Base-by-base conservation (phyloP, 2,797 vertebrate genomes). In the Chloroceryle amazona region DNA sequence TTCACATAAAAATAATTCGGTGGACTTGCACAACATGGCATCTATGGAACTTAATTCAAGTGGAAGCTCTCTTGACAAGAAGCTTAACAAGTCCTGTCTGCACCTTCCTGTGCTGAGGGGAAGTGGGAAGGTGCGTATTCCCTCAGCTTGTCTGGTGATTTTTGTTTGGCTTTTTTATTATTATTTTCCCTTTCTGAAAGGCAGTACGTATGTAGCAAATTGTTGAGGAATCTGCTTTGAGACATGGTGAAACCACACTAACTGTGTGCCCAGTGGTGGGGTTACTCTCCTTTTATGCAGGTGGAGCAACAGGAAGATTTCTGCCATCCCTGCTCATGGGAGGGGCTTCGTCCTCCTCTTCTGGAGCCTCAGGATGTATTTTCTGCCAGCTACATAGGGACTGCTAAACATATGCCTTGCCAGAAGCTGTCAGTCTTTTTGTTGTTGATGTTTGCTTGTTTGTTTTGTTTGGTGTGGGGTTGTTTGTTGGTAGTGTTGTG, bases 1-100 rank as follows among this genome's bases (percentile, higher is more conserved):
- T 94, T 96, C 62, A 90, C 90, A 62, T 89, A 76, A 92, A 93
- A 74, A 80, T 93, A 86, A 86, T 94, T 70, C 86, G 23, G 62
- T 86, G 91, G 85, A 89, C 76, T 97, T 96, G 92, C 37, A 79
- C 93, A 92, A 79, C 65, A 41, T 21, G 79, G 68, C 44, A 83
- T 74, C 85, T 75, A 5, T 79, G 86, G 82, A 94, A 71, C 22
- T 65, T 87, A 83, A 78, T 93, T 96, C 67, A 92, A 60, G 88
- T 88, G 84, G 31, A 90, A 76, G 83, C 55, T 84, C 20, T 89
- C 80, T 74, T 76, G 63, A 63, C 71, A 16, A 75, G 81, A 76
- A 83, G 49, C 52, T 90, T 85, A 92, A 54, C 39, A 82, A 90
- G 54, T 82, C 72, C 61, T 89, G 71, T 82, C 63, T 85, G 25